Evolutionary conservation across 2,888 invertebrate genomes (phyloP).

Genomic region (Acronicta psi): DNA sequence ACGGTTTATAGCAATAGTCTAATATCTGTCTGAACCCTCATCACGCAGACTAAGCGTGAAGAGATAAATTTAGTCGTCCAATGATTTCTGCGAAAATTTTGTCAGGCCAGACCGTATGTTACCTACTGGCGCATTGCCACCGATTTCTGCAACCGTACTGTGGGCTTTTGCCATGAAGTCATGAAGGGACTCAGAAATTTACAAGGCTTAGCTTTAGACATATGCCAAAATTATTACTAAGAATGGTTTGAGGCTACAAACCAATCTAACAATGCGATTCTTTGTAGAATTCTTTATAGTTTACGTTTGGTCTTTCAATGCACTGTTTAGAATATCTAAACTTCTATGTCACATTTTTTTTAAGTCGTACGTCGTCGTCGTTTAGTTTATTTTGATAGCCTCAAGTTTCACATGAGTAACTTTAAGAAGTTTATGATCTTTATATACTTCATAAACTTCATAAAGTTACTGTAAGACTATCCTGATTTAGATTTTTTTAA

Average conservation of each 20-base stretch:
- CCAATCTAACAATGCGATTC: constrained; percentile 15
- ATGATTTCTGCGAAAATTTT: constrained; percentile 43
- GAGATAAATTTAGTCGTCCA: constrained; percentile 43
- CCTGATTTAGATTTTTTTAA: constrained; percentile 11
- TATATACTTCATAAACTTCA: too few relatives aligned
- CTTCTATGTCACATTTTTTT: too few relatives aligned
- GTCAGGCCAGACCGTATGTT: constrained; percentile 38
- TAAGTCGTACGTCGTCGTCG: too few relatives aligned
- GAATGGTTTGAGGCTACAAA: constrained; percentile 8
- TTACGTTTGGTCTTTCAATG: too few relatives aligned
- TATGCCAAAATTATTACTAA: constrained; percentile 36
- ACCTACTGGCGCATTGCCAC: constrained; percentile 49
- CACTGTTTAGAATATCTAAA: too few relatives aligned
- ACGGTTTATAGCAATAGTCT: constrained; percentile 31
- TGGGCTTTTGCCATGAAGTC: constrained; percentile 45
- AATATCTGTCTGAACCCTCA: constrained; percentile 23
- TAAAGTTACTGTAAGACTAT: too few relatives aligned
- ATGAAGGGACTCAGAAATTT: constrained; percentile 21
- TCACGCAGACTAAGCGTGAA: constrained; percentile 41
- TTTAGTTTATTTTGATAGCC: too few relatives aligned
- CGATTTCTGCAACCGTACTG: constrained; percentile 27
- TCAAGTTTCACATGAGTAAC: too few relatives aligned
- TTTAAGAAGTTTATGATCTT: too few relatives aligned
- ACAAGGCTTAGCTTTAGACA: constrained; percentile 23
- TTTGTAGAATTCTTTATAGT: constrained; percentile 11